Conservation (phyloP, 1,140 invertebrate species). For the Heliconius melpomene region DNA sequence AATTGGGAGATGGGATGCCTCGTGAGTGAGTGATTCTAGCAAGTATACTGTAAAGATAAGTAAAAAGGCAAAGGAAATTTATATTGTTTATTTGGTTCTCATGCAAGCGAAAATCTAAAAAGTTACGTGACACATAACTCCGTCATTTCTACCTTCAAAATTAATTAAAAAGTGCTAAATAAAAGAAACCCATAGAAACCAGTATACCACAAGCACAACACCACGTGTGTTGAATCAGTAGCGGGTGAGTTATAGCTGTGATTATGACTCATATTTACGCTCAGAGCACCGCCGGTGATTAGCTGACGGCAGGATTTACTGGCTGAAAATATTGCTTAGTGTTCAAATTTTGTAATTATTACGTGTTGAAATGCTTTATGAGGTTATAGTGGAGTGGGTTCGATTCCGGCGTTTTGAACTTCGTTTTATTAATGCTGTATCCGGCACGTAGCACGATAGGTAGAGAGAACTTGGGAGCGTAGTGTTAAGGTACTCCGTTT, state of each 20-base stretch:
- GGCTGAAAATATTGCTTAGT: slow-evolving; percentile 24
- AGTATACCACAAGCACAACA: slow-evolving; percentile 4
- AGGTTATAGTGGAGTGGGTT: not conserved
- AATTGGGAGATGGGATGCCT: no score
- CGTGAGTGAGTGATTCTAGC: no score
- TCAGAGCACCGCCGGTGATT: slow-evolving; percentile 33
- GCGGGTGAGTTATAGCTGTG: slow-evolving; percentile 34
- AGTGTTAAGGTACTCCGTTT: not conserved
- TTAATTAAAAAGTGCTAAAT: not conserved
- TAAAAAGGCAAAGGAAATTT: no score
- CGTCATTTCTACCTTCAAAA: not conserved
- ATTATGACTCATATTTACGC: slow-evolving; percentile 37
- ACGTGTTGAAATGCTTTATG: not conserved
- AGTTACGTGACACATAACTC: not conserved
- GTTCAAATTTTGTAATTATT: slow-evolving; percentile 7
- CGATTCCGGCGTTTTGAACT: not conserved
- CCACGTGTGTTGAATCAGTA: slow-evolving; percentile 38
- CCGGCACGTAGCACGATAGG: not conserved
- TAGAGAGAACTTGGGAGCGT: not conserved
- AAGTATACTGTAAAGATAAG: no score
- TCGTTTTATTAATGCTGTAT: not conserved
- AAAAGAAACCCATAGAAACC: not conserved
- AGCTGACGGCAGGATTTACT: slow-evolving; percentile 29
- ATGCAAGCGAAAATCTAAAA: not conserved
- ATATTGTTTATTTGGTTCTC: no score